Evolutionary conservation across 2,888 invertebrate species (phyloP).

Genomic region (Eupelmus urozonus): DNA sequence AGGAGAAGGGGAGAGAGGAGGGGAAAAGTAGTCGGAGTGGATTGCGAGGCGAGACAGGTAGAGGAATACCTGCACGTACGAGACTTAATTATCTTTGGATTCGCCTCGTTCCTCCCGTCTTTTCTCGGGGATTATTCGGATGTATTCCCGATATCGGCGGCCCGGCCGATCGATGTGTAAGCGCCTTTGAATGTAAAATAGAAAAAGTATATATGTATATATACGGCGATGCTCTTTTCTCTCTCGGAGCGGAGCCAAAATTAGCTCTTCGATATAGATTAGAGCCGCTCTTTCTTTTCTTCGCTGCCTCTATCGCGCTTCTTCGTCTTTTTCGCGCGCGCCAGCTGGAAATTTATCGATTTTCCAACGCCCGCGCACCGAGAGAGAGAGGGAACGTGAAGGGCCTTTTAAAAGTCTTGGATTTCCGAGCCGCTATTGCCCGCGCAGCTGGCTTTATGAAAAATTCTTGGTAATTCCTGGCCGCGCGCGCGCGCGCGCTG

Average conservation of each 20-base stretch:
- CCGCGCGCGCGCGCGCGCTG: too few species aligned
- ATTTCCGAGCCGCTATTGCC: background rate
- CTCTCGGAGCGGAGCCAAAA: slow-evolving; percentile 19
- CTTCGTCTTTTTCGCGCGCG: background rate
- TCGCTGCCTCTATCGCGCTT: background rate
- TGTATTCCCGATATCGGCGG: slow-evolving; percentile 1
- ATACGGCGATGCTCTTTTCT: background rate
- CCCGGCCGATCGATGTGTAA: slow-evolving; percentile 14
- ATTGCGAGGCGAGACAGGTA: slow-evolving; percentile 10
- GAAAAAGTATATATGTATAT: background rate
- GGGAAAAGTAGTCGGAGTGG: too few species aligned
- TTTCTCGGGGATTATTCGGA: slow-evolving; percentile 31
- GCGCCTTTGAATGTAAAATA: slow-evolving; percentile 23
- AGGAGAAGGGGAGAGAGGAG: background rate
- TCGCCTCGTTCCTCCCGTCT: slow-evolving; percentile 19
- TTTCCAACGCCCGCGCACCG: slow-evolving; percentile 5
- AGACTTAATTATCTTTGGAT: slow-evolving; percentile 47
- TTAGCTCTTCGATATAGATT: slow-evolving; percentile 29
- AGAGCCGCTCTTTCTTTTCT: background rate
- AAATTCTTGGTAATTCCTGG: slow-evolving; percentile 28
- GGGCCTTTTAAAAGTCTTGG: slow-evolving; percentile 16
- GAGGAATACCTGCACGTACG: slow-evolving; percentile 32
- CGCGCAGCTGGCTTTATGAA: slow-evolving; percentile 20
- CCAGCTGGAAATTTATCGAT: slow-evolving; percentile 24
- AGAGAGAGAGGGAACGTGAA: slow-evolving; percentile 5